These are phyloP conservation scores for Peromyscus melanophrys DNA, from an alignment of 2,797 vertebrate species.

Conservation along the genomic window DNA sequence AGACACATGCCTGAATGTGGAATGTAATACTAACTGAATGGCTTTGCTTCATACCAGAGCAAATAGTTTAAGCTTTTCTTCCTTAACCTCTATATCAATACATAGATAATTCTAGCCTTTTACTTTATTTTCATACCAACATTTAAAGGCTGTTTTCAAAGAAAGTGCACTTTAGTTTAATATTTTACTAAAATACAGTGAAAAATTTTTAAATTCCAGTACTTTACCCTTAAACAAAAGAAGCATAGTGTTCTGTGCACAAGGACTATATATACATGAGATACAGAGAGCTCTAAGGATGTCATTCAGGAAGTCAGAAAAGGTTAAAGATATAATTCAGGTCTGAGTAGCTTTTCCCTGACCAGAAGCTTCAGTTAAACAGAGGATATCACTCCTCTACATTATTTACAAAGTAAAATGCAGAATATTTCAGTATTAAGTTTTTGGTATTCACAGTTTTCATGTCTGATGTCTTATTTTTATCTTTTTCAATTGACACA, in stretches of 20 bases:
- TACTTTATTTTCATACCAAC: neutral
- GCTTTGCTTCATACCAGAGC: neutral
- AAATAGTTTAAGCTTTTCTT: neutral
- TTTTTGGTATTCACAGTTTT: neutral
- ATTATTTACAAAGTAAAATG: neutral
- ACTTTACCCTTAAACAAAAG: conserved; percentile 69
- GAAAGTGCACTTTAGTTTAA: conserved; percentile 5
- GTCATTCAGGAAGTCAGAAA: conserved; percentile 63
- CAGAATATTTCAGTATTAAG: neutral
- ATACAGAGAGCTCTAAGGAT: conserved; percentile 75
- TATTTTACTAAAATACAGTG: neutral
- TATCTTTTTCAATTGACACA: neutral
- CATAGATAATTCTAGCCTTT: neutral
- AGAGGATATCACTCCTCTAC: conserved; percentile 35
- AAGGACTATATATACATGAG: conserved; percentile 76
- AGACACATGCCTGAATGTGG: neutral
- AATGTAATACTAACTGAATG: neutral
- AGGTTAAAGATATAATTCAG: conserved; percentile 60
- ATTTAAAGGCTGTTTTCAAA: neutral
- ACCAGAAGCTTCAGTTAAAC: conserved; percentile 76
- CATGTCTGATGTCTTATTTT: neutral
- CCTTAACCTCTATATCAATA: neutral
- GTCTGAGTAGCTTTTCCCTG: conserved; percentile 75
- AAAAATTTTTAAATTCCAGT: conserved; percentile 26
- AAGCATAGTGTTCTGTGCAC: conserved; percentile 62